Evolutionary conservation across 2,797 vertebrate genomes (phyloP), one percentile per base, ranked within the genome.

Genomic region (Pipistrellus nathusii): DNA sequence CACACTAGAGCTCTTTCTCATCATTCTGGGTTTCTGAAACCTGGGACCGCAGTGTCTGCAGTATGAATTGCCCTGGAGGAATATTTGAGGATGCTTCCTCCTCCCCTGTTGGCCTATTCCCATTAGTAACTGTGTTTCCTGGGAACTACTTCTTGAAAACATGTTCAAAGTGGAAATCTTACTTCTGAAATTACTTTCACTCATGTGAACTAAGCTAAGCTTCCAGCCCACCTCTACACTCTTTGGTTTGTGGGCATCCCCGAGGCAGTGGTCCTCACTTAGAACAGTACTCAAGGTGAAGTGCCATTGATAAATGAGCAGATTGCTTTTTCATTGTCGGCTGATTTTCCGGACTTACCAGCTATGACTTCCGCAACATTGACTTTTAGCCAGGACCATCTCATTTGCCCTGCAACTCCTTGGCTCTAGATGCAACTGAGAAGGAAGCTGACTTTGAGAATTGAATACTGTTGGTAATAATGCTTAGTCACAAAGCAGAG

Each of bases 401-500:
- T 96, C 66, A 12, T 96, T 85, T 85, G 71, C 92, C 55, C 27
- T 13, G 53, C 86, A 59, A 64, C 38, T 89, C 41, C n/a, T 82
- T 96, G 91, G 59, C 87, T 69, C 27, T 91, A 1, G 48, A 41
- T 35, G 69, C 69, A 23, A 5, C 53, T 57, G 69, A 87, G 55
- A 94, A 88, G 69, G 85, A 91, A 88, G 91, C 91, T 1, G 32
- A 44, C 55, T 76, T 44, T 38, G 66, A 71, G 59, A 84, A 86
- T 23, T 84, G 59, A 92, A 85, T 76, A 27, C 21, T 73, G 6
- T 80, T 9, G 21, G 53, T 85, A 69, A 88, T 83, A 73, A 53
- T 93, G 94, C 82, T 94, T 94, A 94, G 91, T 97, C 96, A 97
- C 64, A 93, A 53, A 83, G 71, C 85, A 87, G 83, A 66, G 27